Percentiles rank a stretch among this genome's conserved stretches.
These are phyloP conservation scores for Drosophila hamatofila DNA, from an alignment of 2,888 invertebrate genomes.

Conservation along the genomic window DNA sequence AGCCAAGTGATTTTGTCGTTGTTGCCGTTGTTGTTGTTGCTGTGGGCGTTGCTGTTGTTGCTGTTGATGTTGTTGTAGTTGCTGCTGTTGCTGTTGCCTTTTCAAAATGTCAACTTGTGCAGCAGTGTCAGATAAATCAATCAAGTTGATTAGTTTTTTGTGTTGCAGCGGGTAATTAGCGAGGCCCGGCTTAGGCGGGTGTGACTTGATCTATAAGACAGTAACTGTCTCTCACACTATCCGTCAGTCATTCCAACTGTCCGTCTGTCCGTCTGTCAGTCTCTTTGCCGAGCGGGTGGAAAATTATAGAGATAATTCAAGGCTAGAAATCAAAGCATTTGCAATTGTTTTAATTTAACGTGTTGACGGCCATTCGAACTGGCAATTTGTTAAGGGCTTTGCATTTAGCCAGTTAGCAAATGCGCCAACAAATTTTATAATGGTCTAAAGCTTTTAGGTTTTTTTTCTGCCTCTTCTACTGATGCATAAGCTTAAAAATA, in stretches of 20 bases:
- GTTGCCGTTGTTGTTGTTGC: conserved; percentile 8
- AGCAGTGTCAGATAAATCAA: conserved; percentile 83
- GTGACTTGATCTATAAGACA: conserved; percentile 58
- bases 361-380: conserved; percentile 35
- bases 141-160: conserved; percentile 81
- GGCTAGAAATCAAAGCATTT: conserved; percentile 50
- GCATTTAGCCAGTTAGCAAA: conserved; percentile 20
- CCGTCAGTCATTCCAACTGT: not conserved
- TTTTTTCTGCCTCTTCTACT: conserved; percentile 6
- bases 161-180: conserved; percentile 76
- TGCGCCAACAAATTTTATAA: conserved; percentile 9
- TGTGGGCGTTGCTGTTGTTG: conserved; percentile 28
- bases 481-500: conserved; percentile 37
- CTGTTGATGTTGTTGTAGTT: conserved; percentile 22
- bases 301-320: conserved; percentile 69
- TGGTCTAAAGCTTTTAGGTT: conserved; percentile 14
- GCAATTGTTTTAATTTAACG: conserved; percentile 54
- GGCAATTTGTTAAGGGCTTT: conserved; percentile 50
- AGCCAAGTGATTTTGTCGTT: conserved; percentile 58
- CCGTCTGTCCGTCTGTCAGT: not conserved
- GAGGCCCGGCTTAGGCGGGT: conserved; percentile 52
- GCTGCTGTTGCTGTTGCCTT: conserved; percentile 49
- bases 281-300: conserved; percentile 51
- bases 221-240: conserved; percentile 17
- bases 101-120: conserved; percentile 76